Percentiles rank a stretch among this genome's conserved stretches.
phyloP scores from a whole-genome alignment of 2,888 invertebrate species.

The Itoplectis maculator region DNA sequence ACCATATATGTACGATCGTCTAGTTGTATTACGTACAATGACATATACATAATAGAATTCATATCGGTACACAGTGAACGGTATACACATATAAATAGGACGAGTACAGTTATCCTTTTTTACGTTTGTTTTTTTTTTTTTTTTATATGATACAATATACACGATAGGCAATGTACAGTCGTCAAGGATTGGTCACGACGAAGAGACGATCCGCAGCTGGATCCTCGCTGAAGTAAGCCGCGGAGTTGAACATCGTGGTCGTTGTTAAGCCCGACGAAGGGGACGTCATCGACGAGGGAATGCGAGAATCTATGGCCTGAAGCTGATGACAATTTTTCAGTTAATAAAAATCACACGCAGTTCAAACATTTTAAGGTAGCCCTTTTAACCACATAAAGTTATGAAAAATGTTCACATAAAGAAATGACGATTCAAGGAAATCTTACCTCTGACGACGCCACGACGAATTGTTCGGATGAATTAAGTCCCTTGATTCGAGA shows the following conservation, averaged over 20 bases:
- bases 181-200: constrained; percentile 83
- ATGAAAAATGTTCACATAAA: too few species aligned
- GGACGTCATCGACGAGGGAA: constrained; percentile 27
- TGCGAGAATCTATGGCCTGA: constrained; percentile 44
- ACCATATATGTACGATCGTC: constrained; percentile 44
- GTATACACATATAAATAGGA: constrained; percentile 62
- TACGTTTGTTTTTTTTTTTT: constrained; percentile 45
- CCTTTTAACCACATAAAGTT: too few species aligned
- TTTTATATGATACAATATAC: constrained; percentile 82
- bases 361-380: constrained; percentile 31
- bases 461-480: constrained; percentile 43
- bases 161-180: constrained; percentile 81
- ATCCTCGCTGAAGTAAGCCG: constrained; percentile 83
- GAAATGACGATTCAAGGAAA: background rate
- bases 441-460: constrained; percentile 57
- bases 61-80: constrained; percentile 30
- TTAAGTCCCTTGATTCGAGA: constrained; percentile 7
- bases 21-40: constrained; percentile 52
- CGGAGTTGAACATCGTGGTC: constrained; percentile 81
- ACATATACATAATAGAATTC: constrained; percentile 58
- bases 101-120: constrained; percentile 68
- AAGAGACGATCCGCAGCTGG: constrained; percentile 82
- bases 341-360: background rate
- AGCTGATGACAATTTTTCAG: constrained; percentile 65
- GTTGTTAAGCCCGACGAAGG: constrained; percentile 67